Evolutionary conservation across 2,113 vertebrate genomes (phyloP).

Genomic region (Hippocampus guttulatus): DNA sequence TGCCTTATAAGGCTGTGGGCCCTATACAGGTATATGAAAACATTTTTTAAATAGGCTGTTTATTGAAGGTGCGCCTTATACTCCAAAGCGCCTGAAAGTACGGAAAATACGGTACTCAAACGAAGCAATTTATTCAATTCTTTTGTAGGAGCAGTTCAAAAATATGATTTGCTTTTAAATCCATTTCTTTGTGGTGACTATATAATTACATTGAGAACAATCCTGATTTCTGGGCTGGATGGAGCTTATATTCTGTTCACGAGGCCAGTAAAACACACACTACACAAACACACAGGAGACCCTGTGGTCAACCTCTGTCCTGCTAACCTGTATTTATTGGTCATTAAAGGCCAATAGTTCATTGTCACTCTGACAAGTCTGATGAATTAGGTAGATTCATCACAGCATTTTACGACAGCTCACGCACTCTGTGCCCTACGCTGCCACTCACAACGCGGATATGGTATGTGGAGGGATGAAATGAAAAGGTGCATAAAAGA

Average conservation of each 20-base stretch:
- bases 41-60: no score
- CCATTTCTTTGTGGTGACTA: neutral
- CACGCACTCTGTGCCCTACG: conserved; percentile 20
- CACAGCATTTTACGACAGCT: conserved; percentile 33
- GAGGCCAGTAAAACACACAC: conserved; percentile 2
- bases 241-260: neutral
- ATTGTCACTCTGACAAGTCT: conserved; percentile 41
- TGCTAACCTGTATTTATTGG: conserved; percentile 63
- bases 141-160: neutral
- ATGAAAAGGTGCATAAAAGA: conserved; percentile 13
- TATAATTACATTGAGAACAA: neutral
- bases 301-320: conserved; percentile 60
- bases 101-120: neutral
- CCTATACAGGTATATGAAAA: no score
- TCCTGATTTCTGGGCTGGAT: neutral
- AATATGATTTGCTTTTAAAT: neutral
- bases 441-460: conserved; percentile 15
- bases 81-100: no score
- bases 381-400: conserved; percentile 61
- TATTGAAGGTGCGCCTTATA: no score
- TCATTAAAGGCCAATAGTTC: conserved; percentile 61
- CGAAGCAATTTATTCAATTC: neutral
- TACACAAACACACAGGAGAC: conserved; percentile 31
- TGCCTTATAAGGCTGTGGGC: no score
- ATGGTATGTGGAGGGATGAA: conserved; percentile 20